Conservation (phyloP, 2,113 vertebrate species). For the Callionymus lyra region DNA sequence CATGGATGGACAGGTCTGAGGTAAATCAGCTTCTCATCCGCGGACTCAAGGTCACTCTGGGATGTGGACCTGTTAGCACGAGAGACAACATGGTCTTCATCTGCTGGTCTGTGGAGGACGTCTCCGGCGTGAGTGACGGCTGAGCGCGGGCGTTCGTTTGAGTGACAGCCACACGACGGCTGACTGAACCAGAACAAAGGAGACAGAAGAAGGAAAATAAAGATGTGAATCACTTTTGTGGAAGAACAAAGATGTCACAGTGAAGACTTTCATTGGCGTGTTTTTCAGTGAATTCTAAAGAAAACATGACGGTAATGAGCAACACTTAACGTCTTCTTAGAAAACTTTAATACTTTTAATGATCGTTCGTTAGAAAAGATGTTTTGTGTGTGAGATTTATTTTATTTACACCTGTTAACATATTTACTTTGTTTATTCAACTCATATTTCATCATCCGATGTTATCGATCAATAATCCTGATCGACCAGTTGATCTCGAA, state of each 20-base stretch:
- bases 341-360: no score
- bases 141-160: slow-evolving; percentile 45
- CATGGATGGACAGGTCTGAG: slow-evolving; percentile 30
- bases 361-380: no score
- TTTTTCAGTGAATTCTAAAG: no score
- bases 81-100: slow-evolving; percentile 42
- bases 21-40: slow-evolving; percentile 5
- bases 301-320: no score
- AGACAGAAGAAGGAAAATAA: slow-evolving; percentile 19
- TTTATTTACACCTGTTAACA: no score
- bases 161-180: slow-evolving; percentile 30
- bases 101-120: slow-evolving; percentile 21
- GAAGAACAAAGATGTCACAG: slow-evolving; percentile 8
- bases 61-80: slow-evolving; percentile 37
- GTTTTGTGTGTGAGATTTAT: no score
- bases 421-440: no score
- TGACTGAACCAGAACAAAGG: slow-evolving; percentile 40
- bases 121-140: slow-evolving; percentile 42
- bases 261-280: not conserved
- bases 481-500: no score
- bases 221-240: slow-evolving; percentile 36
- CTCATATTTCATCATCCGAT: no score
- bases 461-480: no score
- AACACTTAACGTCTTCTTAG: no score
- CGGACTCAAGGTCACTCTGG: no score